Conservation (phyloP, 1,140 invertebrate genomes). For the Druon quercuslanigerum region DNA sequence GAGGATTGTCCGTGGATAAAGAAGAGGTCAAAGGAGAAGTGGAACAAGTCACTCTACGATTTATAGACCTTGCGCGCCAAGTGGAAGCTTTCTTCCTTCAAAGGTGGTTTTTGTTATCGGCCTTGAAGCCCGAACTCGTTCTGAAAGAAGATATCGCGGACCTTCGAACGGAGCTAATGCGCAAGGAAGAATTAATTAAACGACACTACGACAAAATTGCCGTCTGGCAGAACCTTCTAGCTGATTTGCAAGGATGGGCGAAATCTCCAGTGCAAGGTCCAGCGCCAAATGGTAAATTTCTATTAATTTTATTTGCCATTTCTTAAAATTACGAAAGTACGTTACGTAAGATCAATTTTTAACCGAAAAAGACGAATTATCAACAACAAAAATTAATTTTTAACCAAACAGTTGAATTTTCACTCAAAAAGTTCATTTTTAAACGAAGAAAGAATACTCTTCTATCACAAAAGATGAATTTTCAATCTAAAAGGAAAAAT, state of each 20-base stretch:
- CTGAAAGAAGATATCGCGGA: slow-evolving; percentile 94
- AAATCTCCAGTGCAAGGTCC: slow-evolving; percentile 73
- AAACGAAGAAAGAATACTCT: too few species aligned
- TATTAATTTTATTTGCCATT: too few species aligned
- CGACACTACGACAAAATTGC: slow-evolving; percentile 93
- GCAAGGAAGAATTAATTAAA: slow-evolving; percentile 92
- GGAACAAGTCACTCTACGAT: slow-evolving; percentile 88
- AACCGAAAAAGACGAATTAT: too few species aligned
- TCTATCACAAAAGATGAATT: too few species aligned
- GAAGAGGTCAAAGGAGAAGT: slow-evolving; percentile 90
- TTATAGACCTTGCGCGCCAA: slow-evolving; percentile 92
- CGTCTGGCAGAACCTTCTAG: slow-evolving; percentile 91
- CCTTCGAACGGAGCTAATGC: slow-evolving; percentile 85
- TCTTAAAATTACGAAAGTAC: too few species aligned
- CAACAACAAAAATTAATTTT: too few species aligned
- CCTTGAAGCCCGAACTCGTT: slow-evolving; percentile 92
- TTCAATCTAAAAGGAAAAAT: too few species aligned
- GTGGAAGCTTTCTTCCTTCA: slow-evolving; percentile 97
- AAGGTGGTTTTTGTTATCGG: slow-evolving; percentile 92
- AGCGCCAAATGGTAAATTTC: slow-evolving; percentile 71
- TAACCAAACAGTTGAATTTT: too few species aligned
- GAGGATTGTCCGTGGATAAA: slow-evolving; percentile 81
- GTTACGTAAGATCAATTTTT: background rate
- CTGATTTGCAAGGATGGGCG: slow-evolving; percentile 81
- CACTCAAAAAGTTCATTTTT: too few species aligned